Base-by-base conservation (phyloP, 2,797 vertebrate genomes). In the Lacerta agilis region DNA sequence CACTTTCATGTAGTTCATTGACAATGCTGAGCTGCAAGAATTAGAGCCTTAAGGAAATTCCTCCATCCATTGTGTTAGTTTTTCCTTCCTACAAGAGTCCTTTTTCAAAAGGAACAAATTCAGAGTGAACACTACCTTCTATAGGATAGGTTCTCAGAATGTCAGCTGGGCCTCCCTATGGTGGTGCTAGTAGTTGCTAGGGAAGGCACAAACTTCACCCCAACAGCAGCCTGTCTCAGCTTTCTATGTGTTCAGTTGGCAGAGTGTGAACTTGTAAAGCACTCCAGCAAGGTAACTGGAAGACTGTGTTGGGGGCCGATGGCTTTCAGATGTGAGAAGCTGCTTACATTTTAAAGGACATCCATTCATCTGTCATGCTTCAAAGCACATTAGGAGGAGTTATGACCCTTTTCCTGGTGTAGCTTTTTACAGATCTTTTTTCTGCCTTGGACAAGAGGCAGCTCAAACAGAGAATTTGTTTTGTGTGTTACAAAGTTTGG, bases 1-100 rank as follows among this genome's bases (percentile, higher is more conserved):
- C 96, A 95, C 95, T 95, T 97, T 94, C 92, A 96, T 91, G 91
- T 88, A 93, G 15, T 94, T 92, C 86, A 92, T 79, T 94, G 89
- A 89, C 94, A 94, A 92, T 89, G 61, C 83, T 92, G 91, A 88
- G 86, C 85, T 93, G 87, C 79, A 93, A 94, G 92, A 83, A 92
- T 93, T 93, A 95, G 89, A 95, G 72, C 85, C 90, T 91, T 90
- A 91, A 86, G 79, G 49, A 76, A 78, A 85, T 88, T 94, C 94
- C 11, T 86, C 41, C 20, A 85, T 64, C 77, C 79, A 33, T 88
- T 69, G 20, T 78, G n/a, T 90, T 92, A 58, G 41, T 29, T 89
- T 88, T n/a, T 90, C 90, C 41, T 92, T 58, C 86, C 13, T 82
- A 93, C 29, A 87, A 89, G 25, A 83, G 73, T 88, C 17, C 29